Evolutionary conservation across 2,888 invertebrate genomes (phyloP), one percentile per base, ranked within the genome.

Genomic region (Cheilosia grossa): DNA sequence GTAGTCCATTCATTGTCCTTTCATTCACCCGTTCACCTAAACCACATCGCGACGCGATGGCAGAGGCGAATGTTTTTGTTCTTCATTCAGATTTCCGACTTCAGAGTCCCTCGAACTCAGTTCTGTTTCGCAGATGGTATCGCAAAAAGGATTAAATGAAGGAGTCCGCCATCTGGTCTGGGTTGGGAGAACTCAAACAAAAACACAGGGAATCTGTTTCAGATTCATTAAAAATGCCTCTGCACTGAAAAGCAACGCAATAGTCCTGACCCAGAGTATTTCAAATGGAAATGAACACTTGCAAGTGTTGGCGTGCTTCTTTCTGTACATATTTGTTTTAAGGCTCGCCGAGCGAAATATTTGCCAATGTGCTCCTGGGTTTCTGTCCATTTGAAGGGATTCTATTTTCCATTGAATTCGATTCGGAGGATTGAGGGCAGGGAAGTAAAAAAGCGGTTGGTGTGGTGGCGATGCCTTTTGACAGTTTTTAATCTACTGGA

Each of bases 321-420:
- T 70, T 58, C 19, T 53, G 63, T 44, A 15, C 6, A n/a, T 30
- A 17, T 54, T 73, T 66, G 49, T 80, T 72, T 82, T 17, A 27
- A 56, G 67, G 81, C 86, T 81, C 87, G 75, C 51, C 63, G 7
- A 56, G 58, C 17, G 67, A 53, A 75, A 75, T 27, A 19, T 19
- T 47, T 64, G 9, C 47, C 24, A 37, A 56, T 13, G 10, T n/a
- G 40, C n/a, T 37, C 37, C 7, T 40, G 47, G 13, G 15, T 77
- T 53, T 63, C 7, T 63, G 42, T 51, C 44, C 24, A 47, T 54
- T 53, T 15, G 17, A 67, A 66, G 27, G 51, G 75, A 66, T 59
- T 59, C 15, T n/a, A 30, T 30, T 6, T 59, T 59, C 24, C 33
- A 30, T 30, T 4, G 58, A 30, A 53, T 67, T 75, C 33, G 21